These are phyloP conservation scores for Chymomyza caudatula DNA, from an alignment of 2,888 invertebrate species.

Conservation along the genomic window DNA sequence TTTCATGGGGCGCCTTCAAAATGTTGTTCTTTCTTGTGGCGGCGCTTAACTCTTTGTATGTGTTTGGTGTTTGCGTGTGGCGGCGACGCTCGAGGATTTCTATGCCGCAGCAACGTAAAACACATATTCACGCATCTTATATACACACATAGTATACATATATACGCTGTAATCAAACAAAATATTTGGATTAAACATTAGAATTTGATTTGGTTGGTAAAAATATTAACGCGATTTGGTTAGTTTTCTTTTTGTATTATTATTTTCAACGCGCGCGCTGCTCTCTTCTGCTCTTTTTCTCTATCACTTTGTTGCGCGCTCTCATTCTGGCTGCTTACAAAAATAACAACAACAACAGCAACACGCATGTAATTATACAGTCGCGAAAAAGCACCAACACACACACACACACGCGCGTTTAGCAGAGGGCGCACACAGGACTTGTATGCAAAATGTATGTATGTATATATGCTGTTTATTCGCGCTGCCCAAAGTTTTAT, in stretches of 20 bases:
- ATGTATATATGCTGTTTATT: constrained; percentile 40
- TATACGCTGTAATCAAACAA: constrained; percentile 42
- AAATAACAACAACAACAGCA: constrained; percentile 35
- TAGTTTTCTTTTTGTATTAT: constrained; percentile 24
- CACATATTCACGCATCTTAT: constrained; percentile 34
- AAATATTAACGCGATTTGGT: neutral
- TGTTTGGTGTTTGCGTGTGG: constrained; percentile 44
- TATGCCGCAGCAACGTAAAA: constrained; percentile 58
- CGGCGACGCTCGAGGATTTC: constrained; percentile 42
- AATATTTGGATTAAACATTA: constrained; percentile 9
- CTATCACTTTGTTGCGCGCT: constrained; percentile 52
- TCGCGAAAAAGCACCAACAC: constrained; percentile 48
- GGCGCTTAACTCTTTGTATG: neutral
- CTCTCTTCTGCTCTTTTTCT: constrained; percentile 46
- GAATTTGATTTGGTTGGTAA: neutral
- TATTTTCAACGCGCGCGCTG: constrained; percentile 39
- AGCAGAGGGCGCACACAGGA: constrained; percentile 27
- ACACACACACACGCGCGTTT: constrained; percentile 18
- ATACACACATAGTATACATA: neutral
- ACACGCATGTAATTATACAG: constrained; percentile 59
- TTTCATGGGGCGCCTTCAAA: constrained; percentile 47
- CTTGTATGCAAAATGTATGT: constrained; percentile 29
- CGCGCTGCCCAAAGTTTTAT: constrained; percentile 50
- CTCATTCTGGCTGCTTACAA: constrained; percentile 41
- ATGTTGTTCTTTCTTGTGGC: constrained; percentile 24